Base-by-base conservation (phyloP, 2,888 invertebrate species). In the Trachelus iudaicus region DNA sequence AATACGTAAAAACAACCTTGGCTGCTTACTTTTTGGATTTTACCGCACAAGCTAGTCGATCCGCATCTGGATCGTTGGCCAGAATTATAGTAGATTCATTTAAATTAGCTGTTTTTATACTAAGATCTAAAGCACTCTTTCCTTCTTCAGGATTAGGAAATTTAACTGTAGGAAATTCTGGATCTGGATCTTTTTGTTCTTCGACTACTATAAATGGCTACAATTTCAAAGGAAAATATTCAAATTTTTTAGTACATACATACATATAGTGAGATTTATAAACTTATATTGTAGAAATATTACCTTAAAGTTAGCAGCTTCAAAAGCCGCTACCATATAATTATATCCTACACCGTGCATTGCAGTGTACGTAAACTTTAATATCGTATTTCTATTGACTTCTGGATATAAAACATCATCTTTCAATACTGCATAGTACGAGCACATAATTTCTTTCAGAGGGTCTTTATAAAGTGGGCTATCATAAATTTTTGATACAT, bases 111-210 rank as follows among this genome's bases (percentile, higher is more conserved):
- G 97, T 95, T 88, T 93, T 92, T 82, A 96, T 94, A 69, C 98
- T 95, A 69, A 97, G 92, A 85, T 95, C 93, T 82, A 98, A 89
- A 34, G 97, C 96, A 83, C 96, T 95, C 87, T 95, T 94, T 0
- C 97, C 97, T 92, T 99, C 99, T 90, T 99, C 99, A 0, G 99
- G 99, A 93, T 99, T 99, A 0, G 99, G 99, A 92, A 98, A 99
- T 88, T 95, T 95, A 0, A 99, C 99, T 0, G 99, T 99, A 0
- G 99, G 95, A 92, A 99, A 99, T 79, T 99, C 98, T 0, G 99
- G 99, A 93, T 99, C 95, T 0, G 99, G 97, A 77, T 96, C 94
- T 83, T 95, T 95, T 92, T 99, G 97, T 85, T 96, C 94, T 69
- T 92, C 91, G 0, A 96, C 96, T 73, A 94, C 93, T 82, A 94